Base-by-base conservation (phyloP, 1,140 invertebrate species). In the Penaeus chinensis region DNA sequence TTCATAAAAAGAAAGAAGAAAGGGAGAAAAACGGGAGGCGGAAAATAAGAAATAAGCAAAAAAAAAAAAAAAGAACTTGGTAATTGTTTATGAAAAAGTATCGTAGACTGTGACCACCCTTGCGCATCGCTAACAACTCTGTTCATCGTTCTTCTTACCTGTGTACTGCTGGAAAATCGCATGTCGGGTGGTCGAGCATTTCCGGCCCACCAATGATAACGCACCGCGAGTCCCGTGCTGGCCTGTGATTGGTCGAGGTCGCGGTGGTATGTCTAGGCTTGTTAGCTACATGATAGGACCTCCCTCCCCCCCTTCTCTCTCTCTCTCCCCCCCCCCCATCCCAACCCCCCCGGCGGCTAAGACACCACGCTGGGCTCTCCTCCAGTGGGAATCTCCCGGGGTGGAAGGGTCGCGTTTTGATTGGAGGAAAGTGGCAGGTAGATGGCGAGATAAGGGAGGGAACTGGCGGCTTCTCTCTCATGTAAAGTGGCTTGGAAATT, bases 401-500 rank as follows among this genome's bases (percentile, higher is more conserved):
- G 81, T 24, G 18, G 47, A 8, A 65, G 27, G 19, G 8, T 16
- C 7, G 65, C 24, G 37, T 82, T 82, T 19, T 47, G 81, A 82
- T 82, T 82, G 81, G 81, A n/a, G 63, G 81, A 82, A 65, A 69
- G 42, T n/a, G 81, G 65, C 47, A 32, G 65, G 22, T 3, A 65
- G 81, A 69, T 69, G 37, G 65, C 13, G 77, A 79, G 77, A 79
- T 79, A 79, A 60, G 47, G 77, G 22, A 42, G 37, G 10, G 81
- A n/a, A 42, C 47, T 82, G 81, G 63, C 81, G 63, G 81, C 63
- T 82, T 66, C 47, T 82, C 63, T 69, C 81, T 82, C 63, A 82
- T 82, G 81, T 82, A 82, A 82, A 82, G 81, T 82, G 81, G 65
- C 81, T 82, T 42, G 54, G 81, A 69, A 82, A 82, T 82, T 82